Evolutionary conservation across 2,797 vertebrate species (phyloP), one percentile per base, ranked within the genome.

Genomic region (Peromyscus attwateri): DNA sequence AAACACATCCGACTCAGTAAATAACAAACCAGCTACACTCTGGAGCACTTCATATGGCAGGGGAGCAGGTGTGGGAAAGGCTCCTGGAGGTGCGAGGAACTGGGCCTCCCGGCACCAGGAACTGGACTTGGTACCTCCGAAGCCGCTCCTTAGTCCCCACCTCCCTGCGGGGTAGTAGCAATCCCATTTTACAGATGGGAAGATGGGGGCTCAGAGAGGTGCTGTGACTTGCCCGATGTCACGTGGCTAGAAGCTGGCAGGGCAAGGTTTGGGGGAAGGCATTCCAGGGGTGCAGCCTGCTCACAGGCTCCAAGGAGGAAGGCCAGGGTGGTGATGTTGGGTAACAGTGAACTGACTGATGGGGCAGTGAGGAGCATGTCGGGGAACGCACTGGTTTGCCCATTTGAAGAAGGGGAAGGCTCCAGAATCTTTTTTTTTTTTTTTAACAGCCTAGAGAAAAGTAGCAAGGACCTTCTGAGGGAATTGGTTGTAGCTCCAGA

Each of bases 201-300:
- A 97, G 68, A 93, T 88, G 79, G 87, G 93, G 85, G 79, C 84
- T 94, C 46, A 77, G 37, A 87, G 84, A 96, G 79, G 7, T 55
- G 92, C 55, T 68, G 6, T 73, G 93, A 85, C 87, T 84, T 87
- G 87, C 80, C 89, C 19, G 4, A 73, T 40, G 62, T 92, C 95
- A 91, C 29, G 13, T 94, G 94, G 91, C 91, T 89, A 49, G 79
- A 87, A 76, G 84, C 11, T 83, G 93, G 95, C 85, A 92, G 73
- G 66, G 68, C 31, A 57, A 76, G 73, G 68, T 85, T 85, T 52
- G 73, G 37, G 31, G n/a, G 40, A 75, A 68, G 27, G 55, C 85
- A 71, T 62, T 92, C 57, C 79, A 37, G 66, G 31, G 60, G 49
- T 49, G 62, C 16, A 70, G 76, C 70, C 70, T 92, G 52, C 64